Conservation (phyloP, 2,113 vertebrate genomes). For the Scomber colias region DNA sequence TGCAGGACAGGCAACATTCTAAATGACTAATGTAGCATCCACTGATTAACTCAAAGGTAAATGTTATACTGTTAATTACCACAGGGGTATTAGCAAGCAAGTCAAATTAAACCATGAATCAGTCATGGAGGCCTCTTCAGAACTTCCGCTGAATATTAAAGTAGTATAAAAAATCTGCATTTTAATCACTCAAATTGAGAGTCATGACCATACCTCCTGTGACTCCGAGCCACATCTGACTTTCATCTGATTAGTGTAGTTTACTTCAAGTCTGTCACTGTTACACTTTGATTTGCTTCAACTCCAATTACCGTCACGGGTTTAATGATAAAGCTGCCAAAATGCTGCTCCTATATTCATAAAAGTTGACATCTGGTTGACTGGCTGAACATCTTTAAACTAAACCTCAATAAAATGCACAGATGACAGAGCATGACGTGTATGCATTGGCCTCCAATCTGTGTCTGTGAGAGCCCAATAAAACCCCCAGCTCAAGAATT, state of each 20-base stretch:
- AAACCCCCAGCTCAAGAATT: slow-evolving; percentile 31
- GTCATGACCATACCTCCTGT: neutral
- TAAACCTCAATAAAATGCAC: slow-evolving; percentile 24
- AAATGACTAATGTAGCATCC: slow-evolving; percentile 52
- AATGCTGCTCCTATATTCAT: slow-evolving; percentile 8
- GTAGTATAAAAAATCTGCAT: neutral
- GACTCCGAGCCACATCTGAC: neutral
- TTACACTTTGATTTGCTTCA: slow-evolving; percentile 18
- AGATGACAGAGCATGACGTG: slow-evolving; percentile 10
- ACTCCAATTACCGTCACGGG: neutral
- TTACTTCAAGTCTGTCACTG: neutral
- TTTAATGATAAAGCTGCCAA: slow-evolving; percentile 10
- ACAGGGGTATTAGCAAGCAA: slow-evolving; percentile 41
- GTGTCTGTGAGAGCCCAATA: slow-evolving; percentile 40
- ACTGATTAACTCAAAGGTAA: slow-evolving; percentile 66
- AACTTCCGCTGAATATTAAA: slow-evolving; percentile 14
- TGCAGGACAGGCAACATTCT: slow-evolving; percentile 42
- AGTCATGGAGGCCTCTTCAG: slow-evolving; percentile 25
- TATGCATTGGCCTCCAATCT: neutral
- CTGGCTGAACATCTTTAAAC: slow-evolving; percentile 5
- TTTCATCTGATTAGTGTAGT: slow-evolving; percentile 9
- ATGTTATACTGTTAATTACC: slow-evolving; percentile 62
- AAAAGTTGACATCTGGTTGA: slow-evolving; percentile 6
- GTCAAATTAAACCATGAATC: slow-evolving; percentile 50
- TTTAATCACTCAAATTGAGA: slow-evolving; percentile 7